Evolutionary conservation across 2,113 vertebrate species (phyloP), one percentile per base, ranked within the genome.

Genomic region (Petromus typicus): DNA sequence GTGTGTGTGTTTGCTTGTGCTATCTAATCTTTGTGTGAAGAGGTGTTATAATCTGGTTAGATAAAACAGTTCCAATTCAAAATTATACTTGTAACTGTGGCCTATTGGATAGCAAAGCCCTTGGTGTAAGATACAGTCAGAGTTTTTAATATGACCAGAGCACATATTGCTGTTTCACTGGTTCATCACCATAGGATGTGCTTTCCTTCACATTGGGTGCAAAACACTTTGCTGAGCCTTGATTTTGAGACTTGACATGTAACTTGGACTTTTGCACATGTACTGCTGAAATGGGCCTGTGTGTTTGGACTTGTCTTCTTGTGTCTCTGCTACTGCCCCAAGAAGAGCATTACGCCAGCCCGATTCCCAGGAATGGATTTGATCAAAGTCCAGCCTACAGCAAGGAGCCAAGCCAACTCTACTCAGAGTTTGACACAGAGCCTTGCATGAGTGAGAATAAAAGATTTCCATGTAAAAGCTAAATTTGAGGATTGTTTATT

Each of bases 41-140:
- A 32, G 34, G 71, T 61, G 7, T 22, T 73, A 71, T 61, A 34
- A 23, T 85, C 22, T 45, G n/a, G 4, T 66, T 93, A 92, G 67
- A 92, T 64, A 93, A 89, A 76, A 69, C 89, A 27, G 8, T 78
- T 4, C 59, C 59, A 57, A 54, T 78, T 81, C 86, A 91, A 10
- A 57, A 51, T 73, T 86, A 7, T 30, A 20, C 6, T 10, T 18
- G 20, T 3, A 81, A 56, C 14, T 37, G 9, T 32, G 85, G 20
- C 7, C 63, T 43, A 37, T 43, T 59, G 17, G 51, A 1, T 78
- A 51, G 6, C 7, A 37, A 91, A 83, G 37, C 11, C 69, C 66
- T 43, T 54, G 2, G 43, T 40, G 34, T 34, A 48, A 30, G 37
- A 83, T 54, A 71, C 23, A 30, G 88, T 84, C 71, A 30, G 88